These are phyloP conservation scores for Sarcophaga caerulescens DNA, from an alignment of 2,888 invertebrate genomes.

Conservation along the genomic window DNA sequence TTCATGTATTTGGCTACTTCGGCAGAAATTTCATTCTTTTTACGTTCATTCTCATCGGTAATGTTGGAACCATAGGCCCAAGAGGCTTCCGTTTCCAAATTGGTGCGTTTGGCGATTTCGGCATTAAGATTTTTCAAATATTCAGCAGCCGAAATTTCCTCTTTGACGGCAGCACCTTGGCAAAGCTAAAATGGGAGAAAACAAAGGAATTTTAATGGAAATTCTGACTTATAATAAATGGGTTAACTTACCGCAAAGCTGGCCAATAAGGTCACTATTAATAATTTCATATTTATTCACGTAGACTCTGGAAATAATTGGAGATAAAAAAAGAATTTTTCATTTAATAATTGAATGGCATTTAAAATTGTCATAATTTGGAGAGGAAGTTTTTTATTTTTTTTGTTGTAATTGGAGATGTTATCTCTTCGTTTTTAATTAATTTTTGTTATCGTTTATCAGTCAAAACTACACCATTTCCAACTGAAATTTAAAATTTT, in stretches of 20 bases:
- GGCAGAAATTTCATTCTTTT: slow-evolving; percentile 78
- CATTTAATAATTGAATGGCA: too few relatives aligned
- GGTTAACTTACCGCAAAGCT: slow-evolving; percentile 65
- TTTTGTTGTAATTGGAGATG: too few relatives aligned
- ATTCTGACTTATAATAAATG: background rate
- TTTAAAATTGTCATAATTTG: too few relatives aligned
- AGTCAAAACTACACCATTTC: too few relatives aligned
- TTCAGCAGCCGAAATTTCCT: slow-evolving; percentile 83
- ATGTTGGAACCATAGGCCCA: slow-evolving; percentile 91
- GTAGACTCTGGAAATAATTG: slow-evolving; percentile 23
- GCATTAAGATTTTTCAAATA: slow-evolving; percentile 85
- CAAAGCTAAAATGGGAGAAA: slow-evolving; percentile 68
- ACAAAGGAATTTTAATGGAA: background rate
- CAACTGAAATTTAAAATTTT: too few relatives aligned
- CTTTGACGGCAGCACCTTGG: slow-evolving; percentile 71
- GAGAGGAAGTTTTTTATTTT: too few relatives aligned
- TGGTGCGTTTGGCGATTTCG: slow-evolving; percentile 83
- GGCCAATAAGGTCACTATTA: slow-evolving; percentile 59
- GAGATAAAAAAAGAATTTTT: background rate
- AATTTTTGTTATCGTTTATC: too few relatives aligned
- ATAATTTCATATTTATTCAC: slow-evolving; percentile 63
- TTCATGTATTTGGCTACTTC: slow-evolving; percentile 80
- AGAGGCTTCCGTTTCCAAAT: slow-evolving; percentile 84
- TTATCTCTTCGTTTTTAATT: too few relatives aligned
- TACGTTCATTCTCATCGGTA: slow-evolving; percentile 86